Evolutionary conservation across 2,797 vertebrate genomes (phyloP).

Genomic region (Distichodus sexfasciatus): DNA sequence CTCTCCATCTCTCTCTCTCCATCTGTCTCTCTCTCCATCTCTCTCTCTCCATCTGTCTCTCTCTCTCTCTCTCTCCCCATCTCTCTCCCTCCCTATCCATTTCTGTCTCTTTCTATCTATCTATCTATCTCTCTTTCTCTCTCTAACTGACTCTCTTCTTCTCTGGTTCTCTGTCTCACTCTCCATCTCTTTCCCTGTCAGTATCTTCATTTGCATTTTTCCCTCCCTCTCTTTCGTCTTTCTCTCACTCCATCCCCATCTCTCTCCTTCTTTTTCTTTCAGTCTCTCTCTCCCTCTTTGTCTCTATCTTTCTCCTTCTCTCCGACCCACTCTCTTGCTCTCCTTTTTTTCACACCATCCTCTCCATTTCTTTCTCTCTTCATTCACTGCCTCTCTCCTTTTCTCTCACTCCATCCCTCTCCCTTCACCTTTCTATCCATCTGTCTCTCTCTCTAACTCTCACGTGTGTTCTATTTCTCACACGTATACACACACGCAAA

Average conservation of each 20-base stretch:
- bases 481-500: background rate
- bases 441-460: background rate
- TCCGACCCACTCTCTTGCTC: background rate
- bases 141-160: no score
- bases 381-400: background rate
- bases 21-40: background rate
- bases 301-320: constrained; percentile 43
- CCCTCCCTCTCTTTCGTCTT: constrained; percentile 36
- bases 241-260: constrained; percentile 47
- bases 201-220: background rate
- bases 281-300: no score
- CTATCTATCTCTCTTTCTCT: constrained; percentile 3
- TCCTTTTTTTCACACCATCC: constrained; percentile 48
- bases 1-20: constrained; percentile 9
- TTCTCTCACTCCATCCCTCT: no score
- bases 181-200: background rate
- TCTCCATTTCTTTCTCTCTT: constrained; percentile 45
- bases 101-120: constrained; percentile 47
- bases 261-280: background rate
- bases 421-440: constrained; percentile 45
- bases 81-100: constrained; percentile 45
- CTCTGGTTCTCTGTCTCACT: constrained; percentile 47
- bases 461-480: background rate
- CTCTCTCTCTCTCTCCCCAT: no score
- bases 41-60: background rate